phyloP scores from a whole-genome alignment of 1,140 invertebrate species.

The Aethina tumida region DNA sequence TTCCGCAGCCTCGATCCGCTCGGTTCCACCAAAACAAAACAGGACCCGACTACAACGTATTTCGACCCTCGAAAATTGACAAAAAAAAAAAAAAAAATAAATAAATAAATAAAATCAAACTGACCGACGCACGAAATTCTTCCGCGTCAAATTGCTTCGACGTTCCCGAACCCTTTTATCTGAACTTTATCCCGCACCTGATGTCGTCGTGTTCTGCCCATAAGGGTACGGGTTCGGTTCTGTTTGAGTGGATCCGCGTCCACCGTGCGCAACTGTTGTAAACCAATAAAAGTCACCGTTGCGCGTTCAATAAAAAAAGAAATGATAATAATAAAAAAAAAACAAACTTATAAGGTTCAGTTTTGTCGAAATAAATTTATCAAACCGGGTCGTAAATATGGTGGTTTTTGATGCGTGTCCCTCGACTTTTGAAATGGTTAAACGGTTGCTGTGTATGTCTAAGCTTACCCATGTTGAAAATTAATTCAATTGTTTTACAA shows the following conservation, averaged over 20 bases:
- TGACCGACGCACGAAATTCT: too few species aligned
- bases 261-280: constrained; percentile 19
- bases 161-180: too few species aligned
- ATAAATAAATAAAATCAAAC: too few species aligned
- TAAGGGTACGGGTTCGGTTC: not conserved
- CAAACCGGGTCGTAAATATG: constrained; percentile 27
- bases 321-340: too few species aligned
- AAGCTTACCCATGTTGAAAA: constrained; percentile 34
- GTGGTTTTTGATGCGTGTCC: constrained; percentile 18
- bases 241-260: not conserved
- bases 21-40: not conserved
- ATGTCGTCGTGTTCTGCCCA: too few species aligned
- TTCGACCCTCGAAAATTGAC: too few species aligned
- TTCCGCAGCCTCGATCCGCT: constrained; percentile 1
- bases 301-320: constrained; percentile 23
- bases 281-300: constrained; percentile 24
- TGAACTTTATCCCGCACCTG: too few species aligned
- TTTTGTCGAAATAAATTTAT: constrained; percentile 23
- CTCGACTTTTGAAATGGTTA: constrained; percentile 22
- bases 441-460: constrained; percentile 24
- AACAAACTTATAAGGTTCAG: too few species aligned
- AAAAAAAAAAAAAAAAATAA: too few species aligned
- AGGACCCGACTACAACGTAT: too few species aligned
- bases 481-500: constrained; percentile 35
- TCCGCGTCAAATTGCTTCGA: too few species aligned